phyloP scores from a whole-genome alignment of 2,888 invertebrate species.

The Cybosia mesomella region DNA sequence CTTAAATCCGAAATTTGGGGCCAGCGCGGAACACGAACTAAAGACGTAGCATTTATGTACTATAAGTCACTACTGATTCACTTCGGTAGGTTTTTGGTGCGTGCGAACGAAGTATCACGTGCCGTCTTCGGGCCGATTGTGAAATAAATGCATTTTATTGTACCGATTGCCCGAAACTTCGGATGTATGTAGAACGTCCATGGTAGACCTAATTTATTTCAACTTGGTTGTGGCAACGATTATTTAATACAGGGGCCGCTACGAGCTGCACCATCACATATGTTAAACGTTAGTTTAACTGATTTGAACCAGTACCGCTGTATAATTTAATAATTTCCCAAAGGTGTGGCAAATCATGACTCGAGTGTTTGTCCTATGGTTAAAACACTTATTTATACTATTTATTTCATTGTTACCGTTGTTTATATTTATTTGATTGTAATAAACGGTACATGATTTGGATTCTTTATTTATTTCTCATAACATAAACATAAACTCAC shows the following conservation, averaged over 20 bases:
- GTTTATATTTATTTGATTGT: conserved; percentile 49
- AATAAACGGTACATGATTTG: conserved; percentile 61
- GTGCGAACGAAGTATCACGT: no score
- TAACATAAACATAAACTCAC: no score
- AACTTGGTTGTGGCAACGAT: no score
- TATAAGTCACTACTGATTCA: no score
- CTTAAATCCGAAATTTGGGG: neutral
- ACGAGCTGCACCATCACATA: neutral
- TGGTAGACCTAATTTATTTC: no score
- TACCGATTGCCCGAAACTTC: no score
- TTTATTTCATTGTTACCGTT: conserved; percentile 34
- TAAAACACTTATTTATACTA: conserved; percentile 21
- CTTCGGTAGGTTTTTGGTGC: no score
- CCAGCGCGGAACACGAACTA: no score
- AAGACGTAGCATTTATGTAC: no score
- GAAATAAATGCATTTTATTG: no score
- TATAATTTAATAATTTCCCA: neutral
- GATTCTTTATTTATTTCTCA: conserved; percentile 34
- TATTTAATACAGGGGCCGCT: neutral
- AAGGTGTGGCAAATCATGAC: conserved; percentile 3
- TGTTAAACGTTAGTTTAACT: no score
- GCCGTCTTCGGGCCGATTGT: no score
- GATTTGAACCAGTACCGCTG: neutral
- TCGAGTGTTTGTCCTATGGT: neutral
- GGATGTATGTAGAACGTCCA: neutral